These are phyloP conservation scores for Flabesymbios commensalis DNA, from an alignment of 2,888 invertebrate genomes.

Conservation along the genomic window DNA sequence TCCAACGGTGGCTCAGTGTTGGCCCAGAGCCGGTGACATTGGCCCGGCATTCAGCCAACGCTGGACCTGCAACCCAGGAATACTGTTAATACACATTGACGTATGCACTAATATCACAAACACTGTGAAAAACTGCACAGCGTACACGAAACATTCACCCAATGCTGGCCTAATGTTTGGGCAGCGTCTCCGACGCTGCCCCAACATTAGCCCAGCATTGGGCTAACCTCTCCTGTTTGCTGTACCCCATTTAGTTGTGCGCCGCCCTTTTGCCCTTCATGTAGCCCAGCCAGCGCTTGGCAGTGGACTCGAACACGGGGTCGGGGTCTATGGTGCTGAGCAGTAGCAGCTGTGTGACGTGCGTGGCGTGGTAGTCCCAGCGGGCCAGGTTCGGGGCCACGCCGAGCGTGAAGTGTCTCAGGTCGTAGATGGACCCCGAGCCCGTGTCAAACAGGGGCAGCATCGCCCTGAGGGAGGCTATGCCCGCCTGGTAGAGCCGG, in stretches of 20 bases:
- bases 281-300: conserved; percentile 91
- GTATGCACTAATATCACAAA: no score
- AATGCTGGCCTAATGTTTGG: no score
- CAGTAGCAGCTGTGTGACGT: conserved; percentile 84
- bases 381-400: conserved; percentile 87
- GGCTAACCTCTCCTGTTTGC: no score
- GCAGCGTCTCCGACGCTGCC: no score
- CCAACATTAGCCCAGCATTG: no score
- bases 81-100: no score
- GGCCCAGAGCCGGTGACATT: no score
- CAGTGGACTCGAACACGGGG: conserved; percentile 79
- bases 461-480: conserved; percentile 80
- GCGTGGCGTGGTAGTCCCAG: conserved; percentile 99
- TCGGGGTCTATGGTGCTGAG: conserved; percentile 79
- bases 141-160: no score
- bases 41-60: no score
- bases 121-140: no score
- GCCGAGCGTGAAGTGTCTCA: conserved; percentile 80
- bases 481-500: conserved; percentile 47
- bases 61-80: no score
- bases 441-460: conserved; percentile 90
- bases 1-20: no score
- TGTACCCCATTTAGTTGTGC: conserved; percentile 76
- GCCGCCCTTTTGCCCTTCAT: conserved; percentile 93
- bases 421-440: conserved; percentile 92